phyloP scores from a whole-genome alignment of 2,888 invertebrate genomes.

The Heliconius sara region DNA sequence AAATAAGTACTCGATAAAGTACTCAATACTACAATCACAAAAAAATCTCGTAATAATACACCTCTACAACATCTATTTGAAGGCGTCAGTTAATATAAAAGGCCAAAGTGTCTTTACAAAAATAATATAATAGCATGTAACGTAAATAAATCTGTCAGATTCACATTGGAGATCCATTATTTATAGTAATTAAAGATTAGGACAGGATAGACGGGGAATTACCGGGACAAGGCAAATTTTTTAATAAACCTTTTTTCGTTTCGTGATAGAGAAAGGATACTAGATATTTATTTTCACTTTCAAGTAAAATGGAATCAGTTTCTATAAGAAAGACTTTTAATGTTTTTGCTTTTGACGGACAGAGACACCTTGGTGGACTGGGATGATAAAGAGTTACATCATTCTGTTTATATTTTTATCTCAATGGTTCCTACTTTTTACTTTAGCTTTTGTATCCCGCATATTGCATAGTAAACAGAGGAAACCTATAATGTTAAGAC shows the following conservation, averaged over 20 bases:
- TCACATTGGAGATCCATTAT: constrained; percentile 56
- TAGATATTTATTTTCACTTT: neutral
- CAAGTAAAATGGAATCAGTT: neutral
- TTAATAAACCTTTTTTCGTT: constrained; percentile 31
- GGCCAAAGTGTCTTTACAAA: neutral
- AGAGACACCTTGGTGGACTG: too few species aligned
- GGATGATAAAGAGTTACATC: too few species aligned
- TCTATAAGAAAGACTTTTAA: neutral
- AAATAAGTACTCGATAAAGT: too few species aligned
- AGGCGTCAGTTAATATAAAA: neutral
- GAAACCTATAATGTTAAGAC: neutral
- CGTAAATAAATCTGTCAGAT: constrained; percentile 50
- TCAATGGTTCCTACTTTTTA: too few species aligned
- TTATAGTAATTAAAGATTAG: constrained; percentile 53
- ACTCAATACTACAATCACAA: neutral
- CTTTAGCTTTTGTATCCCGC: neutral
- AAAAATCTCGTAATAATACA: neutral
- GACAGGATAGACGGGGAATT: constrained; percentile 47
- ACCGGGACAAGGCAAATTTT: constrained; percentile 36
- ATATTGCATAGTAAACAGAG: neutral
- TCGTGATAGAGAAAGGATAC: constrained; percentile 12
- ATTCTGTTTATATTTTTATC: too few species aligned
- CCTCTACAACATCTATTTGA: constrained; percentile 3
- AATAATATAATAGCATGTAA: constrained; percentile 15
- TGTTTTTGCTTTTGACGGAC: too few species aligned